phyloP scores from a whole-genome alignment of 2,113 vertebrate genomes.

The Epinephelus moara region DNA sequence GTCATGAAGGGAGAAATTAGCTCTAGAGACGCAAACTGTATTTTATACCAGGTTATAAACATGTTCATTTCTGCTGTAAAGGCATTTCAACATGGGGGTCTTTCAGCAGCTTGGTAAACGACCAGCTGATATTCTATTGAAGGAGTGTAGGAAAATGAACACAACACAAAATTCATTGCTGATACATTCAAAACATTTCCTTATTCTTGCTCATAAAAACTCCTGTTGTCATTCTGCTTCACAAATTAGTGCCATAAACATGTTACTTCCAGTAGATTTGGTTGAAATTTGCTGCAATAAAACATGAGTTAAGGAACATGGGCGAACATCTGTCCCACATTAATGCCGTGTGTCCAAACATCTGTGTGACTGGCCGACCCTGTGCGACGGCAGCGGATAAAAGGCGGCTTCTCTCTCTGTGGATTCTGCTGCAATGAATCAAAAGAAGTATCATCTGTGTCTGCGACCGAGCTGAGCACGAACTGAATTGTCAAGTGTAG shows the following conservation, averaged over 20 bases:
- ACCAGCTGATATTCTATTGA: too few species aligned
- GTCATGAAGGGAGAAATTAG: too few species aligned
- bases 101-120: too few species aligned
- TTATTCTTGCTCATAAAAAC: background rate
- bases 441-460: constrained; percentile 50
- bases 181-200: background rate
- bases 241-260: background rate
- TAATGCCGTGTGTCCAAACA: constrained; percentile 4
- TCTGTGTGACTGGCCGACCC: background rate
- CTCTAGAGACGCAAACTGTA: too few species aligned
- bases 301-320: background rate
- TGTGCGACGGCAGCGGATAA: background rate
- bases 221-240: background rate
- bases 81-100: too few species aligned
- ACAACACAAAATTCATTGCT: background rate
- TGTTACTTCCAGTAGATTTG: background rate
- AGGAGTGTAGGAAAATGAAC: too few species aligned
- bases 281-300: background rate
- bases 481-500: constrained; percentile 49
- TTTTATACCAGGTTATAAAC: too few species aligned
- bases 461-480: constrained; percentile 27
- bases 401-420: constrained; percentile 16
- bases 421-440: constrained; percentile 61
- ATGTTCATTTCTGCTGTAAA: too few species aligned
- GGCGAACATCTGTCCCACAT: constrained; percentile 6